These are phyloP conservation scores for Pseudorhombus dupliciocellatus DNA, from an alignment of 2,113 vertebrate species.

Conservation along the genomic window DNA sequence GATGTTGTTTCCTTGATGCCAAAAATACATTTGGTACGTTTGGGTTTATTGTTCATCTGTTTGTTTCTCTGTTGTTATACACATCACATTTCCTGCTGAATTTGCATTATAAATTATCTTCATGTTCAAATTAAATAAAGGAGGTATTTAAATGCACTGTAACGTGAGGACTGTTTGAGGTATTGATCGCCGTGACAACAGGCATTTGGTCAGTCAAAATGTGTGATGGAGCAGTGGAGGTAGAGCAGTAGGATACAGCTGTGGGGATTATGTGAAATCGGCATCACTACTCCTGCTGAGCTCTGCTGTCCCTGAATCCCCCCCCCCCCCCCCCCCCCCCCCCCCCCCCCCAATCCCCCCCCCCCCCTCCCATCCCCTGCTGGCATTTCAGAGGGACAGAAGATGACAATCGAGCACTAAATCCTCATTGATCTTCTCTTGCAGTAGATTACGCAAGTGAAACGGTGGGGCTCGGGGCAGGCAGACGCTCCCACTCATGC, in stretches of 20 bases:
- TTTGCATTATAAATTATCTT: neutral
- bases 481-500: conserved; percentile 78
- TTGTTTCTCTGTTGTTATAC: no score
- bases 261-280: conserved; percentile 33
- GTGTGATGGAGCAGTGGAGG: neutral
- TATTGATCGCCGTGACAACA: conserved; percentile 5
- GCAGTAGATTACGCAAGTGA: conserved; percentile 77
- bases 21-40: neutral
- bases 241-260: conserved; percentile 1
- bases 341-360: conserved; percentile 45
- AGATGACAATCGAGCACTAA: conserved; percentile 76
- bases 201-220: neutral
- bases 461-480: conserved; percentile 67
- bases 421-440: conserved; percentile 78
- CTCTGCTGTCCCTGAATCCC: conserved; percentile 56
- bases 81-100: neutral
- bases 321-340: conserved; percentile 41
- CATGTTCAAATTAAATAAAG: neutral
- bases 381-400: conserved; percentile 69
- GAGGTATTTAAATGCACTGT: neutral
- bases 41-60: neutral
- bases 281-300: conserved; percentile 51
- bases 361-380: conserved; percentile 39
- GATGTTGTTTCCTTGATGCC: neutral
- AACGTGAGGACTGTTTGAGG: neutral